Conservation (phyloP, 2,113 vertebrate species). For the Ceratotherium simum region DNA sequence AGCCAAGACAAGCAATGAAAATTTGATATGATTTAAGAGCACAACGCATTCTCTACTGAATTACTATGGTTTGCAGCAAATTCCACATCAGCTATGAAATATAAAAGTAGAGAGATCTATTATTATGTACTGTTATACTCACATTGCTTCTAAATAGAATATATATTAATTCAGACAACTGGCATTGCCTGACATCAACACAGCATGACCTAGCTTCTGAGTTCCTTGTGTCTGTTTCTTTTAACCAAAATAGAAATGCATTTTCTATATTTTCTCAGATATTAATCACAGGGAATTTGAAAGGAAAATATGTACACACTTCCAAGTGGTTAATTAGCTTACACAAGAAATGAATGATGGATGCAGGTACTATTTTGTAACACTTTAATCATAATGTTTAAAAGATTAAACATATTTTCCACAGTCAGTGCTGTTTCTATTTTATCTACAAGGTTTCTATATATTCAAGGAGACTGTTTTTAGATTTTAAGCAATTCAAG, state of each 20-base stretch:
- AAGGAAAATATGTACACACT: neutral
- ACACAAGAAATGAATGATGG: neutral
- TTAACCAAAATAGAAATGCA: conserved; percentile 39
- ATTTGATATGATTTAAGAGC: conserved; percentile 77
- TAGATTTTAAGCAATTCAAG: neutral
- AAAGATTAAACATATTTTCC: neutral
- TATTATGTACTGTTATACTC: conserved; percentile 43
- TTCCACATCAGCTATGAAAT: conserved; percentile 65
- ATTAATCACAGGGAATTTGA: neutral
- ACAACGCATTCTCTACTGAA: conserved; percentile 38
- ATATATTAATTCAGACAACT: conserved; percentile 70
- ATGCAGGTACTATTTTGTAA: neutral
- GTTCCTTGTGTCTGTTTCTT: neutral
- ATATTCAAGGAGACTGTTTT: neutral
- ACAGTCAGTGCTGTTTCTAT: neutral
- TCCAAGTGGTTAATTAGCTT: conserved; percentile 4
- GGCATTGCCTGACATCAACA: conserved; percentile 56
- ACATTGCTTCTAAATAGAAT: conserved; percentile 57
- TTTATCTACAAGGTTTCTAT: neutral
- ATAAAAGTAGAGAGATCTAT: conserved; percentile 54
- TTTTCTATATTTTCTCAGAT: neutral
- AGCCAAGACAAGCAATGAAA: conserved; percentile 71
- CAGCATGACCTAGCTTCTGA: neutral
- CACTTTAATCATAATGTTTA: neutral
- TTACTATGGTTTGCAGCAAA: conserved; percentile 70